Base-by-base conservation (phyloP, 30 jellyfish, hydroid and myxozoan species). In the Phacellophora camtschatica region DNA sequence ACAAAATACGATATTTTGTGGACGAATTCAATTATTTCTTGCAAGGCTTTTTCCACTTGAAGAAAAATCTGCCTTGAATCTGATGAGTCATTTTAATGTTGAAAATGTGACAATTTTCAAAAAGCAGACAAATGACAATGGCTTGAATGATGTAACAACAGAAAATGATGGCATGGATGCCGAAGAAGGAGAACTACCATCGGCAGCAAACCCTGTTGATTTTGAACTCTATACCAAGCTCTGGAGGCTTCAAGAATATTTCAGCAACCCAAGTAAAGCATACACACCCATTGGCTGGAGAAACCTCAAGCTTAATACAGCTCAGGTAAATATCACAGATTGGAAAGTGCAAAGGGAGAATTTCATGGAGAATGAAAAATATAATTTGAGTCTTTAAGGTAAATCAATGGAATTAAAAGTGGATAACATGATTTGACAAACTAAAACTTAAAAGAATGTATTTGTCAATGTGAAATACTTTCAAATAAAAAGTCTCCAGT, bases 1-100 rank as follows among this genome's bases (percentile, higher is more conserved):
- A 1, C 97, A 86, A 56, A 87, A 93, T 54, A 87, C 97, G 1
- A 66, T 86, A 2, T 87, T 93, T 49, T 93, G 96, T 65, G 99
- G 99, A 20, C 83, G 96, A 13, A 93, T 93, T 46, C 99, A 93
- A 71, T 74, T 93, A 88, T 86, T 93, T 59, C 79, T 93, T 22
- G 97, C 99, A 18, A 72, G 92, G 55, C 80, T 93, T n/a, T 93
- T 93, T 31, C 99, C 99, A 0, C 49, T 93, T 43, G 97, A 93
- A 48, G 99, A 93, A 71, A 93, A 86, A 71, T 93, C 99, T 20
- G 99, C 99, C 22, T 61, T 93, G 87, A 93, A 93, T 51, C 72
- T 93, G 64, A 85, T 85, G 95, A 93, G 99, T 45, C 88, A 83
- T 46, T 88, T 93, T 43, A 90, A 93, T 73, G 24, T 81, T 1